Evolutionary conservation across 2,888 invertebrate genomes (phyloP).

Genomic region (Sisyra terminalis): DNA sequence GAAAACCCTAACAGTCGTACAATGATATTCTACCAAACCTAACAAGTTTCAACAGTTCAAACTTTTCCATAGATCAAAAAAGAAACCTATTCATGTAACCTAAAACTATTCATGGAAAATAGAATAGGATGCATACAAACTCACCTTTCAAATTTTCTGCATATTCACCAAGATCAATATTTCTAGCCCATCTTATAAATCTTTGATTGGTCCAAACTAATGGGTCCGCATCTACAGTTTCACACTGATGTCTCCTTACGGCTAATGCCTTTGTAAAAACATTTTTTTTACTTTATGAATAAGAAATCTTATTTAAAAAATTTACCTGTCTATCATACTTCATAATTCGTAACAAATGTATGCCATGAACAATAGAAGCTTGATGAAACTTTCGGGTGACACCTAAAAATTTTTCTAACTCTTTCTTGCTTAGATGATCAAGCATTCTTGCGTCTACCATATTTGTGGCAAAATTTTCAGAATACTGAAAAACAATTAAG

Average conservation of each 20-base stretch:
- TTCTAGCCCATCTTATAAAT: slow-evolving; percentile 84
- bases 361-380: slow-evolving; percentile 84
- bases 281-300: background rate
- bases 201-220: slow-evolving; percentile 93
- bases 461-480: slow-evolving; percentile 72
- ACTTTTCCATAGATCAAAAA: background rate
- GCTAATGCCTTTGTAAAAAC: slow-evolving; percentile 51
- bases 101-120: too few species aligned
- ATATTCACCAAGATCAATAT: slow-evolving; percentile 86
- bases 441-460: slow-evolving; percentile 88
- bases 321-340: slow-evolving; percentile 79
- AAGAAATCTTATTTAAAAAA: background rate
- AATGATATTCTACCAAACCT: too few species aligned
- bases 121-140: too few species aligned
- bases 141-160: slow-evolving; percentile 82
- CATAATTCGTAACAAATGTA: slow-evolving; percentile 79
- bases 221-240: slow-evolving; percentile 77
- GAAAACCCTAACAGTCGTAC: too few species aligned
- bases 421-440: slow-evolving; percentile 84
- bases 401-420: slow-evolving; percentile 82
- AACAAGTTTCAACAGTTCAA: too few species aligned
- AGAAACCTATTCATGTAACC: too few species aligned
- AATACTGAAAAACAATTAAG: slow-evolving; percentile 47
- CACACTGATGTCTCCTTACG: slow-evolving; percentile 74
- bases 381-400: slow-evolving; percentile 90